Conservation (phyloP, 2,888 invertebrate species). For the Aspidapion aeneum region DNA sequence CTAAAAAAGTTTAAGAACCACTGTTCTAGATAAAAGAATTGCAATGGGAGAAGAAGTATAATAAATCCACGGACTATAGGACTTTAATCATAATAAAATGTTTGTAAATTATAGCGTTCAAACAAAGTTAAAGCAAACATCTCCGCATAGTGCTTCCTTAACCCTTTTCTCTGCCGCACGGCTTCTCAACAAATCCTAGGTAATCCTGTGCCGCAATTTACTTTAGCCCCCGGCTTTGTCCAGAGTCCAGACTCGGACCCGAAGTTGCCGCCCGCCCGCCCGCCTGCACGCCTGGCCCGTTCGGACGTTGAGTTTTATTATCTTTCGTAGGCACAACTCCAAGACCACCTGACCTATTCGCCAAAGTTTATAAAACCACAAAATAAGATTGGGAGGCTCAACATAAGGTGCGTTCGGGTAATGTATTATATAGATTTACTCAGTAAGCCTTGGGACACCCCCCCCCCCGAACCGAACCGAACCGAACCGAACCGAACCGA, state of each 20-base stretch:
- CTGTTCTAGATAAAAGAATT: no score
- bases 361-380: no score
- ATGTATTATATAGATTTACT: no score
- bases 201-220: constrained; percentile 50
- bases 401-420: no score
- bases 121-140: constrained; percentile 1
- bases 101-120: neutral
- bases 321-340: constrained; percentile 36
- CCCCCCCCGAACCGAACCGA: no score
- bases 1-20: no score
- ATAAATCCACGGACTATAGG: no score
- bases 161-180: constrained; percentile 33
- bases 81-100: neutral
- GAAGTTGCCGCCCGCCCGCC: neutral
- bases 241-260: constrained; percentile 24
- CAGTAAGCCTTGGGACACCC: no score
- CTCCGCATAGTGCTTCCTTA: constrained; percentile 12
- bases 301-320: constrained; percentile 51
- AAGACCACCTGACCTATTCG: neutral
- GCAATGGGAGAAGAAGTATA: no score
- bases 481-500: no score
- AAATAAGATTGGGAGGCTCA: neutral
- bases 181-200: constrained; percentile 48
- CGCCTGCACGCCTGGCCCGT: no score
- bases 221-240: constrained; percentile 47